Percentiles rank a stretch among this genome's conserved stretches.
Evolutionary conservation across 2,113 vertebrate species (phyloP).

Genomic region (Eubucco bourcierii): DNA sequence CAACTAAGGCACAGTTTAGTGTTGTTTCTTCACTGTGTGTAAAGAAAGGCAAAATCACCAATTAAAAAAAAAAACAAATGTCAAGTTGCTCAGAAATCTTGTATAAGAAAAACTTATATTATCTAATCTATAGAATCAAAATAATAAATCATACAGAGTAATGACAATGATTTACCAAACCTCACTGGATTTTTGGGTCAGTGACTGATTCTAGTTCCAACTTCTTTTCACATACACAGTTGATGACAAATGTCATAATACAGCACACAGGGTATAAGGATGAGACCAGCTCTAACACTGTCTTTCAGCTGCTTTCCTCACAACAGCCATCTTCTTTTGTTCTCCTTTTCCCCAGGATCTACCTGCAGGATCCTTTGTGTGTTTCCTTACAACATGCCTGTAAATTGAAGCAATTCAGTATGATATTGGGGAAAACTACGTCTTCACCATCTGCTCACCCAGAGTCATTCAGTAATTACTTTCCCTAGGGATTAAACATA

Average conservation of each 20-base stretch:
- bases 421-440: background rate
- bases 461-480: background rate
- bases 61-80: background rate
- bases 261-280: rapidly evolving
- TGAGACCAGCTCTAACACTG: background rate
- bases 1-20: background rate
- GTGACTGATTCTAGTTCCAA: background rate
- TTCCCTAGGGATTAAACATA: background rate
- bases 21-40: background rate
- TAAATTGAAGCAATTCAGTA: background rate
- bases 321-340: background rate
- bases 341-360: background rate
- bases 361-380: background rate
- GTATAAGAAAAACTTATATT: background rate
- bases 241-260: background rate
- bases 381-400: background rate
- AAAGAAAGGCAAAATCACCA: background rate
- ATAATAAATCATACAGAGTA: background rate
- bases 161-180: background rate
- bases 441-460: background rate
- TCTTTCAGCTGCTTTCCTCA: background rate
- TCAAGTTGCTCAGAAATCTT: background rate
- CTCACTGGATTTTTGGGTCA: background rate
- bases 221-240: background rate
- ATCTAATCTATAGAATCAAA: background rate